Evolutionary conservation across 2,888 invertebrate genomes (phyloP).

Genomic region (Euplexia lucipara): DNA sequence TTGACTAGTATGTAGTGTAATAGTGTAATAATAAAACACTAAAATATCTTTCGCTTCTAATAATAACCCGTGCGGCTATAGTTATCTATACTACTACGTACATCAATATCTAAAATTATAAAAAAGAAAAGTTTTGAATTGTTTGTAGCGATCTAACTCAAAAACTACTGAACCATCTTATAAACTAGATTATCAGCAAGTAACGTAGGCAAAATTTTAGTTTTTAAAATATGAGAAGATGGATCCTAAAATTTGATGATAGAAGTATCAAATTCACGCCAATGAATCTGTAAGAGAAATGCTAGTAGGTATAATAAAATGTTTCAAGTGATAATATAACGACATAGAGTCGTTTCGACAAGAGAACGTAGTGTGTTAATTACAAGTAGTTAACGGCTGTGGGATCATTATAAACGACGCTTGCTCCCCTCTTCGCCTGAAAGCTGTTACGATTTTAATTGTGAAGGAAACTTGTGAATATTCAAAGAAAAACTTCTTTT

Average conservation of each 20-base stretch:
- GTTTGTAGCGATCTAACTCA: too few relatives aligned
- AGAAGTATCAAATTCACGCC: too few relatives aligned
- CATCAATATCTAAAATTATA: too few relatives aligned
- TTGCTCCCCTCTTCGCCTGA: background rate
- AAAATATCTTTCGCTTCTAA: constrained; percentile 8
- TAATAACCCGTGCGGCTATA: background rate
- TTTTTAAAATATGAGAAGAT: too few relatives aligned
- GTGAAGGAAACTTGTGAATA: background rate
- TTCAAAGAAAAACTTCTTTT: background rate
- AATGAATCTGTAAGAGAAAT: too few relatives aligned
- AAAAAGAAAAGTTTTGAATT: too few relatives aligned
- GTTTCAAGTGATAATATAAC: background rate
- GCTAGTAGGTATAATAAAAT: too few relatives aligned
- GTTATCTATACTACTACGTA: too few relatives aligned
- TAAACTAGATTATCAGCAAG: too few relatives aligned
- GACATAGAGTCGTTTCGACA: constrained; percentile 45
- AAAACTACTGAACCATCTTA: too few relatives aligned
- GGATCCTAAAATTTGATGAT: too few relatives aligned
- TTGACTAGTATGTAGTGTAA: background rate
- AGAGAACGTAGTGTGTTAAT: constrained; percentile 25
- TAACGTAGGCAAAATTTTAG: too few relatives aligned
- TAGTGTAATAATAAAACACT: background rate
- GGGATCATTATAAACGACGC: constrained; percentile 20
- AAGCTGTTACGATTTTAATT: background rate
- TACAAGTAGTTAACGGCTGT: constrained; percentile 38